A percentile compares a stretch with the other conserved stretches of the same genome.
Conservation (phyloP, 1,140 invertebrate species). For the Caenorhabditis tropicalis region DNA sequence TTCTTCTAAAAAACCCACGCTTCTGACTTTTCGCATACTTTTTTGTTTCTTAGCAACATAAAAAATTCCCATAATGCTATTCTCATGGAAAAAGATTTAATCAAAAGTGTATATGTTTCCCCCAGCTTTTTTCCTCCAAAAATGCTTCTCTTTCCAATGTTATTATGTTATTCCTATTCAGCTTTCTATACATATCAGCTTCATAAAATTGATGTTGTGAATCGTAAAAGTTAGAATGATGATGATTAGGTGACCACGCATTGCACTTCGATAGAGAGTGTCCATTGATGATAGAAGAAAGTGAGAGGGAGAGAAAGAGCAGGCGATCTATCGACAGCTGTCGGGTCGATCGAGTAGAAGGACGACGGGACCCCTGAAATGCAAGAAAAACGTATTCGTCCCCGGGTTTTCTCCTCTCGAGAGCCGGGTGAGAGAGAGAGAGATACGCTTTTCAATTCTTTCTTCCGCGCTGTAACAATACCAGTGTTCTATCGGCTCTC, state of each 20-base stretch:
- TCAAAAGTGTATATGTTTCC: too few relatives aligned
- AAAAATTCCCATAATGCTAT: too few relatives aligned
- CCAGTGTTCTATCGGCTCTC: constrained; percentile 33
- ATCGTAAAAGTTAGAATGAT: constrained; percentile 19
- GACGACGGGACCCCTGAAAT: constrained; percentile 31
- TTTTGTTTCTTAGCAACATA: too few relatives aligned
- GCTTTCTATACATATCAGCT: background rate
- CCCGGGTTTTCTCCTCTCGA: background rate
- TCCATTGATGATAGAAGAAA: constrained; percentile 16
- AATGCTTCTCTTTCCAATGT: background rate
- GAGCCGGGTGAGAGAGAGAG: background rate
- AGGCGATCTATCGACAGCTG: constrained; percentile 27
- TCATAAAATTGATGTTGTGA: background rate
- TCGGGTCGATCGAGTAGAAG: constrained; percentile 6
- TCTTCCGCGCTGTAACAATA: constrained; percentile 21
- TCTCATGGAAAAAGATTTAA: too few relatives aligned
- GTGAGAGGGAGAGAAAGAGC: background rate
- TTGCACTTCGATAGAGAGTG: background rate
- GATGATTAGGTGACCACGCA: constrained; percentile 41
- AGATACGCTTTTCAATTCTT: background rate
- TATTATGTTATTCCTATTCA: background rate
- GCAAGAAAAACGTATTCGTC: constrained; percentile 41
- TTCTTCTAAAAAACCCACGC: too few relatives aligned
- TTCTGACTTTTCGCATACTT: too few relatives aligned
- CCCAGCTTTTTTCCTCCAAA: too few relatives aligned